Percentiles rank a stretch among this genome's conserved stretches.
Evolutionary conservation across 2,113 vertebrate species (phyloP).

Genomic region (Enhydra lutris): DNA sequence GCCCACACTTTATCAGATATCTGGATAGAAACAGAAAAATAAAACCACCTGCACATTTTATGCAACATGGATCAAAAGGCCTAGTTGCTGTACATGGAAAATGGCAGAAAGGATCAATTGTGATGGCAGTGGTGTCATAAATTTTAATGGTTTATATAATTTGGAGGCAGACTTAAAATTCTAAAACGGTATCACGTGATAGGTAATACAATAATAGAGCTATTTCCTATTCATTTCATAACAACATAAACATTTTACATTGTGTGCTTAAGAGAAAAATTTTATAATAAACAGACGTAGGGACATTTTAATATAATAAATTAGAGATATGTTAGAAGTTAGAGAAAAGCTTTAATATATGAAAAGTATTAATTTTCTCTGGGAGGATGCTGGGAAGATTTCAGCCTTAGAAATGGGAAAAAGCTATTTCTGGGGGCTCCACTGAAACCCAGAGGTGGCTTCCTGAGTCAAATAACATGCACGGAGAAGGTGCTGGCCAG

Average conservation of each 20-base stretch:
- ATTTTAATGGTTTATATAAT: background rate
- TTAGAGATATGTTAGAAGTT: background rate
- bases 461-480: background rate
- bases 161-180: background rate
- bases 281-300: background rate
- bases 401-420: background rate
- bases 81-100: background rate
- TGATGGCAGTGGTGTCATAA: background rate
- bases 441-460: background rate
- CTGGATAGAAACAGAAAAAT: background rate
- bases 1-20: background rate
- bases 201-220: background rate
- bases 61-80: background rate
- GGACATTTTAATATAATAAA: background rate
- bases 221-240: slow-evolving; percentile 1
- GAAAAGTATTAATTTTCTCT: background rate
- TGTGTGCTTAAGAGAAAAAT: background rate
- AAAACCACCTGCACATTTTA: background rate
- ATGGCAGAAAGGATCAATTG: background rate
- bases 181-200: background rate
- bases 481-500: too few species aligned
- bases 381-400: background rate
- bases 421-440: background rate
- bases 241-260: background rate
- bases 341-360: background rate